Base-by-base conservation (phyloP, 2,797 vertebrate genomes). In the Lerista edwardsae region DNA sequence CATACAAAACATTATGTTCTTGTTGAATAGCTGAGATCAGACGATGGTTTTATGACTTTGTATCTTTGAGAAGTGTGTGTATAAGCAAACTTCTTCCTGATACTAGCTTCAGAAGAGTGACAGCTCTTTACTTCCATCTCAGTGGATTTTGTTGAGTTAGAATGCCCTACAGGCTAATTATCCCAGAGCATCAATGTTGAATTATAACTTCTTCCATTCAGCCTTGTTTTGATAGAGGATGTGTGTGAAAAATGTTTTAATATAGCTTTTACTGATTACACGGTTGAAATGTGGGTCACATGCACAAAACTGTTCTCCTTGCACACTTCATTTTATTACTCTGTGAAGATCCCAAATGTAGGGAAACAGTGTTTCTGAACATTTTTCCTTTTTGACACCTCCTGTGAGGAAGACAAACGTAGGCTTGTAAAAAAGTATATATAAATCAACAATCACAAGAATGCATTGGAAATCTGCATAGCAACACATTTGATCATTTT, bases 21-120 rank as follows among this genome's bases (percentile, higher is more conserved):
- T 86, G 75, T 82, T 61, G 88, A 80, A 92, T 85, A 89, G 85
- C 73, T 75, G 87, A 74, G 65, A 81, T 85, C 65, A 88, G 83
- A 65, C 41, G 29, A 19, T 27, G 0, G 25, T 91, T 67, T 89
- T 87, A 34, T 75, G 75, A 74, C 89, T 91, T 79, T 62, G 61
- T 78, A 34, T 23, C 36, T 51, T 75, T 86, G 51, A 65, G 83
- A 73, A 88, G 72, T 27, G 68, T n/a, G 23, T 75, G 39, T 41
- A 75, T 65, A 90, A 86, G n/a, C 39, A 34, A 62, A 64, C 41
- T 87, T 81, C 87, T 75, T 85, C 34, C 62, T 75, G 27, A 64
- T 55, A 74, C 11, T 47, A 75, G 31, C 29, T n/a, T n/a, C n/a
- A n/a, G n/a, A n/a, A 6, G 23, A 39, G 34, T 36, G 31, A 21